phyloP scores from a whole-genome alignment of 2,888 invertebrate genomes.

The Epirrhoe tristata region DNA sequence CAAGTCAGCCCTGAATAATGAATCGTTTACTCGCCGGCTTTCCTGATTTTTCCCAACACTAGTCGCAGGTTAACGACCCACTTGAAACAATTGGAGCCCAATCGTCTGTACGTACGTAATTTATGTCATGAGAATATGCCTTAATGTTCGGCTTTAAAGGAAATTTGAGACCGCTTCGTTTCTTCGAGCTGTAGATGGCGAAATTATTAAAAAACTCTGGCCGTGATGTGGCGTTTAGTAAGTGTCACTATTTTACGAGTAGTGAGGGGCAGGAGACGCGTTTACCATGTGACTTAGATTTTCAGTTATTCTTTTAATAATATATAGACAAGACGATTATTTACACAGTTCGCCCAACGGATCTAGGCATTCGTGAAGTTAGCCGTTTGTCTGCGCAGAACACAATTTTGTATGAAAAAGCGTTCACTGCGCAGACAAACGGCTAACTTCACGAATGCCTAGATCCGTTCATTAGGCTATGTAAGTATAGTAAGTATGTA shows the following conservation, averaged over 20 bases:
- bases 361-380: too few species aligned
- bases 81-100: conserved; percentile 64
- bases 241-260: background rate
- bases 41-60: conserved; percentile 60
- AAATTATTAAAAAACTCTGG: background rate
- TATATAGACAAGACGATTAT: too few species aligned
- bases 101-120: conserved; percentile 47
- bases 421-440: too few species aligned
- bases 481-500: too few species aligned
- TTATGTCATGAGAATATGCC: conserved; percentile 51
- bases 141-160: conserved; percentile 44
- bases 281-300: too few species aligned
- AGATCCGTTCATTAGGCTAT: too few species aligned
- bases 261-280: background rate
- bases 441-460: too few species aligned
- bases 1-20: too few species aligned
- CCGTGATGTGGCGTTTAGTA: background rate
- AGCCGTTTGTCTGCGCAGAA: too few species aligned
- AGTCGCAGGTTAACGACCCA: conserved; percentile 60
- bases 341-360: too few species aligned
- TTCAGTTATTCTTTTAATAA: too few species aligned
- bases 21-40: conserved; percentile 29
- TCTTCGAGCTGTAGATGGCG: background rate
- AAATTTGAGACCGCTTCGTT: conserved; percentile 28
- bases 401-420: too few species aligned